Evolutionary conservation across 1,140 invertebrate species (phyloP), one percentile per base, ranked within the genome.

Genomic region (Tribolium castaneum): DNA sequence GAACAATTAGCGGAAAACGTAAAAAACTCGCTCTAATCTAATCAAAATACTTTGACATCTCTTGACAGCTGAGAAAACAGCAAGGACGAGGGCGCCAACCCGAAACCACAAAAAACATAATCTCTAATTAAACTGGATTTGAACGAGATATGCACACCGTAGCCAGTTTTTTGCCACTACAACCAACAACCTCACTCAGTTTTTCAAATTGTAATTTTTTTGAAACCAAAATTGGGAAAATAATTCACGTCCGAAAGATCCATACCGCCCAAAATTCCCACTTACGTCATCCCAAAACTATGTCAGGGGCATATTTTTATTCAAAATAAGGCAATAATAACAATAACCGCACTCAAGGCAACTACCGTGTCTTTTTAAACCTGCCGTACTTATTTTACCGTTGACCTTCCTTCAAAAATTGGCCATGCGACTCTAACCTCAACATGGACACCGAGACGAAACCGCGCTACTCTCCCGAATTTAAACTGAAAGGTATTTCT

Each of bases 11-110:
- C 59, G 59, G 59, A 66, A 66, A 66, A 66, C 3, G 25, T 35
- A 66, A 66, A 66, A 76, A 80, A 76, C 75, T 52, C 66, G 30
- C 77, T 71, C 59, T 73, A 76, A 56, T 78, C 56, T 80, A 78
- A 80, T 80, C 80, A 76, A 78, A 80, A 80, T 76, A 78, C 59
- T 76, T 80, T 72, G 70, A 66, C 59, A 66, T 34, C 59, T 66
- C 72, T 50, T 76, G 75, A 76, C 78, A 75, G 52, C 74, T 75
- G 74, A 75, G 52, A 75, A 75, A 75, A 75, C 74, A 75, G 59
- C 39, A 75, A 49, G 34, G 51, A 30, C 54, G 0, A 34, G 12
- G 5, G 12, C 19, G n/a, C 2, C 2, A 39, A 35, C 52, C 39
- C 74, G 12, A 16, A 56, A 9, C 35, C 25, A 3, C 39, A 45